These are phyloP conservation scores for Thryonomys swinderianus DNA, from an alignment of 2,113 vertebrate species.

Conservation along the genomic window DNA sequence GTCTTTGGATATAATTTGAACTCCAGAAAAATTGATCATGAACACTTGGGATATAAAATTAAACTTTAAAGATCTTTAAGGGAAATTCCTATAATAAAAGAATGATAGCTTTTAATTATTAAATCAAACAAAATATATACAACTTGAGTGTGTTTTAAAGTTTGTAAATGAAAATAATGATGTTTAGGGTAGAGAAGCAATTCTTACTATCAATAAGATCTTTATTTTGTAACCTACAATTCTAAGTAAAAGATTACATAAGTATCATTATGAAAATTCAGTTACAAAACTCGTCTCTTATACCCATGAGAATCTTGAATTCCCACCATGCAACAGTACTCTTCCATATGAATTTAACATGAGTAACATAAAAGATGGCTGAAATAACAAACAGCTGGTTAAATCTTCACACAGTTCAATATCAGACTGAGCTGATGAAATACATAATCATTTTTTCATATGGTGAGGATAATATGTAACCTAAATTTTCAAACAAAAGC, in stretches of 20 bases:
- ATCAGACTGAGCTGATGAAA: not conserved
- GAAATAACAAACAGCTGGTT: constrained; percentile 49
- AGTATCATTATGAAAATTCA: constrained; percentile 26
- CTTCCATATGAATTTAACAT: not conserved
- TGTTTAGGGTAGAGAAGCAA: not conserved
- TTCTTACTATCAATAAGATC: not conserved
- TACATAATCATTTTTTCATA: constrained; percentile 37
- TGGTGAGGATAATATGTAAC: constrained; percentile 11
- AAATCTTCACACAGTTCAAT: constrained; percentile 39
- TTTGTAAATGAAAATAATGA: not conserved
- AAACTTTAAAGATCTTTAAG: not conserved
- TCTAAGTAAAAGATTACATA: not conserved
- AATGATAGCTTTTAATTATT: not conserved
- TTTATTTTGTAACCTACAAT: constrained; percentile 3
- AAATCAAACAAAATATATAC: not conserved
- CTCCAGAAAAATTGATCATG: not conserved
- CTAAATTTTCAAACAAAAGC: constrained; percentile 15
- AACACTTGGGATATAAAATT: not conserved
- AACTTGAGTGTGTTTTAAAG: not conserved
- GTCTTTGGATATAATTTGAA: not conserved
- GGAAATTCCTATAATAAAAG: not conserved
- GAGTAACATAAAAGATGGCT: constrained; percentile 7
- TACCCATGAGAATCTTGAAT: not conserved
- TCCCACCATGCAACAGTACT: not conserved
- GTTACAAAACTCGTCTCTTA: not conserved